phyloP scores from a whole-genome alignment of 2,888 invertebrate species.

The Bruchidius siliquastri region DNA sequence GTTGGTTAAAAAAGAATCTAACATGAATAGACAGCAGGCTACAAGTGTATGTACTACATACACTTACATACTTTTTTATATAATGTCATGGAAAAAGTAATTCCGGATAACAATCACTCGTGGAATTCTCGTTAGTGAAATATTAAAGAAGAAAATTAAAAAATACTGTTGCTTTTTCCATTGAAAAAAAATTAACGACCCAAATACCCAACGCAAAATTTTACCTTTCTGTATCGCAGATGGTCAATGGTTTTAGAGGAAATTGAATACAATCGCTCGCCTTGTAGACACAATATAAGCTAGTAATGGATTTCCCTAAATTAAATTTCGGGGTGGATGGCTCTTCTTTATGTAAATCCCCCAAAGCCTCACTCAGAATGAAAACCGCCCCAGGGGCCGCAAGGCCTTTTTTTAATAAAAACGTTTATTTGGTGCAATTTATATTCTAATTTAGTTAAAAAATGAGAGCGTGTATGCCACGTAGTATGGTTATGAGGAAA shows the following conservation, averaged over 20 bases:
- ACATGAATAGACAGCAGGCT: too few relatives aligned
- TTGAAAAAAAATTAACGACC: not conserved
- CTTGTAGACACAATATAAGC: not conserved
- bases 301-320: not conserved
- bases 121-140: too few relatives aligned
- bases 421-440: not conserved
- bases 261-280: not conserved
- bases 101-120: too few relatives aligned
- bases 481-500: not conserved
- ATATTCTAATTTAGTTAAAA: not conserved
- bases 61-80: too few relatives aligned
- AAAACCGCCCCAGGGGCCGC: not conserved
- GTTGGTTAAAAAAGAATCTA: too few relatives aligned
- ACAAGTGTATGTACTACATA: too few relatives aligned
- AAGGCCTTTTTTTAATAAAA: not conserved
- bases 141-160: not conserved
- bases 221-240: not conserved
- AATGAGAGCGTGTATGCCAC: not conserved
- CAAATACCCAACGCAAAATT: not conserved
- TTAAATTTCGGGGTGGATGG: not conserved
- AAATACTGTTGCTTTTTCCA: not conserved
- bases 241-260: not conserved
- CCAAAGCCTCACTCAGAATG: not conserved
- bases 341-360: not conserved
- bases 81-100: too few relatives aligned